These are phyloP conservation scores for Oncorhynchus keta DNA, from an alignment of 2,113 vertebrate genomes.

Conservation along the genomic window DNA sequence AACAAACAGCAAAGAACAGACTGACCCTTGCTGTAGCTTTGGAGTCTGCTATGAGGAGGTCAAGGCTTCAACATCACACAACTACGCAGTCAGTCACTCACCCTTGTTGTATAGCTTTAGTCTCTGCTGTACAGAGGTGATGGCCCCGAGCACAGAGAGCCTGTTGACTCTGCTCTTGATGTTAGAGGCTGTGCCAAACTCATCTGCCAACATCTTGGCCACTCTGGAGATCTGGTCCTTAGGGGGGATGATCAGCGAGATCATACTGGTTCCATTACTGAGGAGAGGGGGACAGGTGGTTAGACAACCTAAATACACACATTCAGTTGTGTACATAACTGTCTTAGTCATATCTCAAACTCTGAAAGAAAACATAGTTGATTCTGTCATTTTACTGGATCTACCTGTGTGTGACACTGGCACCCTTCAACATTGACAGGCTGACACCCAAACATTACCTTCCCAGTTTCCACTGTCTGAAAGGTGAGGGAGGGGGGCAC, in stretches of 20 bases:
- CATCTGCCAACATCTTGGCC: slow-evolving; percentile 93
- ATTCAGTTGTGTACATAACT: background rate
- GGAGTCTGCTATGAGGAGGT: background rate
- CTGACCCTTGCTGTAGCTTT: background rate
- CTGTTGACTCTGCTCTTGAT: slow-evolving; percentile 99
- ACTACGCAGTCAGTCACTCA: slow-evolving; percentile 48
- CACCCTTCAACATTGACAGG: background rate
- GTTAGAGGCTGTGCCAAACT: slow-evolving; percentile 98
- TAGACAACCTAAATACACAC: background rate
- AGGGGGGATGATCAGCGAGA: slow-evolving; percentile 98
- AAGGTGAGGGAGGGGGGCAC: slow-evolving; percentile 1
- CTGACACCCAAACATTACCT: slow-evolving; percentile 22
- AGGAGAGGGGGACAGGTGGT: no score
- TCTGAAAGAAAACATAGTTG: no score
- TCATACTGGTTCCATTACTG: slow-evolving; percentile 99
- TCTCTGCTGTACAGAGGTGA: slow-evolving; percentile 99
- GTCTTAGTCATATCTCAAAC: no score
- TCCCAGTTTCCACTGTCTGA: background rate
- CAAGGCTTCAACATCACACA: background rate
- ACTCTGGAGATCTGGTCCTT: slow-evolving; percentile 99
- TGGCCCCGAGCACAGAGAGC: slow-evolving; percentile 97
- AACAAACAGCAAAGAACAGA: background rate
- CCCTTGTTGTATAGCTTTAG: slow-evolving; percentile 99
- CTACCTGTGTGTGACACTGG: no score
- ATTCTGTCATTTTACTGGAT: no score